phyloP scores from a whole-genome alignment of 2,797 vertebrate species.

The Mergus octosetaceus region DNA sequence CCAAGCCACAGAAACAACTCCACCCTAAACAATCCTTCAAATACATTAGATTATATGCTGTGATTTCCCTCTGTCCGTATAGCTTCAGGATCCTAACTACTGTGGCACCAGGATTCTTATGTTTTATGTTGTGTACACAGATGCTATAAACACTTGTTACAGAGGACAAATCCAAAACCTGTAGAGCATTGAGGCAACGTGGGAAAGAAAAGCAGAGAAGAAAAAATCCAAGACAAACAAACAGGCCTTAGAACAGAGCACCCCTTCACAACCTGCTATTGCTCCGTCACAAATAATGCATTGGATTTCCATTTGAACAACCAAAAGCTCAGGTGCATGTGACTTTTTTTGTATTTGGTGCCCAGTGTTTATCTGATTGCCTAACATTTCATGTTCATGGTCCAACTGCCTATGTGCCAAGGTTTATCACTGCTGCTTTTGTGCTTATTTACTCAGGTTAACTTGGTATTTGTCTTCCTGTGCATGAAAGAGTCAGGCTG shows the following conservation, averaged over 20 bases:
- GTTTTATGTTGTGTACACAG: neutral
- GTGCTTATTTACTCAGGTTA: slow-evolving; percentile 50
- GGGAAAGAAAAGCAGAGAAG: neutral
- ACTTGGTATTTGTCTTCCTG: slow-evolving; percentile 21
- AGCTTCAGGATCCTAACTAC: neutral
- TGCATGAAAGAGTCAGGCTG: neutral
- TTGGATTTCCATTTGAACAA: slow-evolving; percentile 50
- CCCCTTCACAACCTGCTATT: neutral
- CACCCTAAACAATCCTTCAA: neutral
- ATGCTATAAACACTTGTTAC: neutral
- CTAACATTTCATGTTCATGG: slow-evolving; percentile 24
- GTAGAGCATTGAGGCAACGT: neutral
- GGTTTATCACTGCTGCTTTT: slow-evolving; percentile 61
- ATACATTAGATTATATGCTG: neutral
- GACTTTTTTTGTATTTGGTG: neutral
- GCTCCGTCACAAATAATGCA: neutral
- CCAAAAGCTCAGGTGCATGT: neutral
- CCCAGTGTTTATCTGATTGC: slow-evolving; percentile 38
- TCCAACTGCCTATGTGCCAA: neutral
- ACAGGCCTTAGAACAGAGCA: neutral
- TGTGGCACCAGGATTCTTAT: neutral
- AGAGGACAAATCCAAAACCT: neutral
- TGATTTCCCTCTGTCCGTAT: neutral
- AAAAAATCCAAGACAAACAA: neutral
- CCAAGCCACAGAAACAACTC: neutral